Base-by-base conservation (phyloP, 2,888 invertebrate genomes). In the Thereva unica region DNA sequence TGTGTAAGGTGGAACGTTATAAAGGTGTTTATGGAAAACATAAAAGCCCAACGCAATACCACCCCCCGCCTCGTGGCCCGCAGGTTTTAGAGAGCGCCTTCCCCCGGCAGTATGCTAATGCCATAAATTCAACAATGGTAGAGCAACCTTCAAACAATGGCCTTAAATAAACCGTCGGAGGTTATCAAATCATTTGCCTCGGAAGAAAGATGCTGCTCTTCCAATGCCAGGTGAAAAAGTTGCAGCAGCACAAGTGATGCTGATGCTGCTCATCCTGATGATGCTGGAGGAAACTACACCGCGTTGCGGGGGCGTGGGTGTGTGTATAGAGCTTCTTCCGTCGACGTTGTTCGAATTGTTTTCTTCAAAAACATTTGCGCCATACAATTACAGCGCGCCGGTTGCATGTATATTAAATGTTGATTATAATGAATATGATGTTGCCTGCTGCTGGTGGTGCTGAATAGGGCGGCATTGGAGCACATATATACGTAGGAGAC, bases 141-240 rank as follows among this genome's bases (percentile, higher is more conserved):
- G n/a, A n/a, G 23, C 23, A 50, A 50, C 35, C 50, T 61, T 54
- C 55, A 66, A 66, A 66, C 66, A 66, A 56, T 66, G 50, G 56
- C 56, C 57, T 56, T 66, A 66, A 66, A 66, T 66, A 66, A 66
- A 66, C 66, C 47, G 66, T 40, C 57, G 56, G 56, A 66, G 57
- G 49, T 66, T 66, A 66, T 66, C 66, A 66, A 66, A 66, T 66
- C 56, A 57, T 65, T 56, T 65, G 42, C 53, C 38, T 5, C 8
- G 49, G 44, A 45, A 55, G 50, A 41, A 59, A 49, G 35, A 50
- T 40, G 50, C 61, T 40, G 50, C 23, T 23, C n/a, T n/a, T n/a
- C 2, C 23, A 23, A 23, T 23, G 23, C 23, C 23, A 23, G 23
- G 23, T 23, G 23, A 23, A 23, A 23, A 23, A 23, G 23, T 23